Evolutionary conservation across 2,888 invertebrate species (phyloP), one percentile per base, ranked within the genome.

Genomic region (Rhagium mordax): DNA sequence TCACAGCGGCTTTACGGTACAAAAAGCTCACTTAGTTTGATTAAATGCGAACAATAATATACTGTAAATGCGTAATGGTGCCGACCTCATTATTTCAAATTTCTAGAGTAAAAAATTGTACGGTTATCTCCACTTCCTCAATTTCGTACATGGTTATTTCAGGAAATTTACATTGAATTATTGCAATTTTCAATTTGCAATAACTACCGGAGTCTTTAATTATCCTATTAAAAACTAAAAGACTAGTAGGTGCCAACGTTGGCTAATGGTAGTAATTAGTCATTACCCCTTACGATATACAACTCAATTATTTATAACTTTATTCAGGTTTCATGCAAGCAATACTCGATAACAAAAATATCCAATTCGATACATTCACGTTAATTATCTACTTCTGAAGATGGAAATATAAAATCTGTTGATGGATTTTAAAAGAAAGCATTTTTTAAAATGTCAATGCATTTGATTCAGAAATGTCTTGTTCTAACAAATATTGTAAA

Each of bases 41-140:
- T 64, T 49, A 64, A 51, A 64, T 21, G 49, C 27, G 51, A 64
- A 64, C 51, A 64, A 64, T 51, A 64, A 64, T 59, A 21, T 64
- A 64, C 27, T 24, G 1, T 64, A 51, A 64, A 49, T 64, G 49
- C 15, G 27, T 16, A 64, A 64, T 51, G 24, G 64, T n/a, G n/a
- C 64, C 64, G 64, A 51, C 47, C 64, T 51, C 51, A 64, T 62
- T 49, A 62, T 64, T 49, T 49, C 16, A 24, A 51, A 21, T 64
- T 49, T 68, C 57, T 16, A 57, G 20, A 68, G 41, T 41, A 55
- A 66, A 66, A n/a, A 59, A 24, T 59, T 47, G 51, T 29, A 55
- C 68, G 29, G 68, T 68, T 68, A 59, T 49, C 33, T 59, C 60
- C 59, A 68, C 60, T 70, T 61, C 62, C 62, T 61, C 62, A 70